Evolutionary conservation across 2,113 vertebrate species (phyloP), one percentile per base, ranked within the genome.

Genomic region (Pardalotus punctatus): DNA sequence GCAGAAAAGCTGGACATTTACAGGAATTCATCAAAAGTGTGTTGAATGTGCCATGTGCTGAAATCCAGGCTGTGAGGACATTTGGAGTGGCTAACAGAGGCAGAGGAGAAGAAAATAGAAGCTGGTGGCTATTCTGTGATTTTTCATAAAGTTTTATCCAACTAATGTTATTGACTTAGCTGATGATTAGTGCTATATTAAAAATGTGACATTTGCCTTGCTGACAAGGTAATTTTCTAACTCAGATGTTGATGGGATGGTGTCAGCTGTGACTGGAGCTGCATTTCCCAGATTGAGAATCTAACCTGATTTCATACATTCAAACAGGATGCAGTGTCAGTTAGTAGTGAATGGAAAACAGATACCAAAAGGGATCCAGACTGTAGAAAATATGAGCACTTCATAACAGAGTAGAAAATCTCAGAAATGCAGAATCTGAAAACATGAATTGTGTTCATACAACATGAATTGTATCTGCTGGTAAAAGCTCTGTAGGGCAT

Each of bases 1-100:
- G 79, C 74, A 94, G 82, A 95, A 95, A 97, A 96, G 58, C 40
- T 80, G 74, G 95, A 91, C 79, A 33, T 81, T 95, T 93, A 90
- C 78, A 91, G 86, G 77, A 89, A 95, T 83, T 91, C 79, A 82
- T 96, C 96, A 91, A 82, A 93, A 83, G 90, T 70, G 50, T 86
- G 91, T 81, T 91, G 94, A 93, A 88, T 31, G 35, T 96, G 86
- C 93, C 97, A 83, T 90, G 81, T 88, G 93, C 93, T 91, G 66
- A 95, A 88, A 93, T 76, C 70, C 61, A 82, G 76, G 29, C 66
- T 94, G 29, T 54, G 80, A 84, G 78, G 76, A 86, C 48, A 15
- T 42, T 84, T 71, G 76, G 76, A 71, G 67, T 62, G 42, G 40
- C 60, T 96, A 81, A 61, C 21, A 69, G 61, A 73, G 65, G 45